Evolutionary conservation across 2,888 invertebrate species (phyloP).

Genomic region (Troides aeacus): DNA sequence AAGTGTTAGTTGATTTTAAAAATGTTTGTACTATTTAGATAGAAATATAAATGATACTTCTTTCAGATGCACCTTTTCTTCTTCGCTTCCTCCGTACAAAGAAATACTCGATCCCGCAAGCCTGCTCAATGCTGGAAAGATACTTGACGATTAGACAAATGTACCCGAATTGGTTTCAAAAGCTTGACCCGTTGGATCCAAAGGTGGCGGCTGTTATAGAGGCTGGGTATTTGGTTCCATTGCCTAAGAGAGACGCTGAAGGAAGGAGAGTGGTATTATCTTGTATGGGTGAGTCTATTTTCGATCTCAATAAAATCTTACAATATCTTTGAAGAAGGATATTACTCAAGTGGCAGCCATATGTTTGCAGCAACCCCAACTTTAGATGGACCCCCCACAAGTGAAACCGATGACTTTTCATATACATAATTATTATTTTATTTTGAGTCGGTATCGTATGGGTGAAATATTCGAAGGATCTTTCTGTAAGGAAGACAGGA

Average conservation of each 20-base stretch:
- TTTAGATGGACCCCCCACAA: too few relatives aligned
- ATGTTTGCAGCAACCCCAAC: too few relatives aligned
- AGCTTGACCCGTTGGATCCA: slow-evolving; percentile 88
- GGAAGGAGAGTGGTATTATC: slow-evolving; percentile 90
- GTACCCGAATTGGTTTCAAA: slow-evolving; percentile 92
- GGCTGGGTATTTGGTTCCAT: slow-evolving; percentile 87
- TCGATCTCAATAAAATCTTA: background rate
- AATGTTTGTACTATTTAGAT: too few relatives aligned
- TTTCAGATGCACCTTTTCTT: slow-evolving; percentile 86
- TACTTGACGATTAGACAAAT: slow-evolving; percentile 92
- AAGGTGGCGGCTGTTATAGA: slow-evolving; percentile 89
- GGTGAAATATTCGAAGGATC: background rate
- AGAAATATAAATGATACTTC: background rate
- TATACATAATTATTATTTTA: too few relatives aligned
- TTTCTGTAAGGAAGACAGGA: background rate
- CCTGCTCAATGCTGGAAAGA: slow-evolving; percentile 92
- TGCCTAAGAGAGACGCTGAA: slow-evolving; percentile 85
- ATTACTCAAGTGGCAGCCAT: too few relatives aligned
- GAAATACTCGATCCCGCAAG: slow-evolving; percentile 91
- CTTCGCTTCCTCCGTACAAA: slow-evolving; percentile 91
- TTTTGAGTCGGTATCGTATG: too few relatives aligned
- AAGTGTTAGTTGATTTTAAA: too few relatives aligned
- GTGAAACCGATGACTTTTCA: too few relatives aligned
- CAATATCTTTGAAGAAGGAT: too few relatives aligned
- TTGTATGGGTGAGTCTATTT: slow-evolving; percentile 82